Evolutionary conservation across 2,113 vertebrate species (phyloP).

Genomic region (Nyctibius bracteatus): DNA sequence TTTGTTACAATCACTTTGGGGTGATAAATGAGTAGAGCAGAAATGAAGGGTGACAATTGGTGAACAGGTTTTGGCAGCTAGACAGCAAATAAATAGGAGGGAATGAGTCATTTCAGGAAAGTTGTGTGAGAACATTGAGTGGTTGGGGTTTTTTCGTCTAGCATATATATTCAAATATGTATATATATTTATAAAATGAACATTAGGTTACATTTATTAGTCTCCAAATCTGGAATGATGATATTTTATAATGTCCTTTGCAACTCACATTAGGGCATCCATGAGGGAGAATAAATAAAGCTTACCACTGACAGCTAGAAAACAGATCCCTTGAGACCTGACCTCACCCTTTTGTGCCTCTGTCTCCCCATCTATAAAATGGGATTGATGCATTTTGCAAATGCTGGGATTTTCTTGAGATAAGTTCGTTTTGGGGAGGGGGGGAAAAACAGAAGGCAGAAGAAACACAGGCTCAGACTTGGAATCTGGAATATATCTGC

Average conservation of each 20-base stretch:
- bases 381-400: not conserved
- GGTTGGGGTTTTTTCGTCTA: not conserved
- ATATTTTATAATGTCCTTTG: slow-evolving; percentile 5
- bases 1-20: slow-evolving; percentile 11
- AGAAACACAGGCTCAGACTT: not conserved
- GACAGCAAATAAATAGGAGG: slow-evolving; percentile 41
- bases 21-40: not conserved
- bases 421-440: not conserved
- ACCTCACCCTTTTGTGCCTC: not conserved
- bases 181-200: slow-evolving; percentile 1
- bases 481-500: not conserved
- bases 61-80: slow-evolving; percentile 33
- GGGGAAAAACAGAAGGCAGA: not conserved
- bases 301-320: not conserved
- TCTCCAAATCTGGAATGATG: not conserved
- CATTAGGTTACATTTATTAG: slow-evolving; percentile 14
- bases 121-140: not conserved
- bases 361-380: not conserved
- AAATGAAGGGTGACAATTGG: slow-evolving; percentile 29
- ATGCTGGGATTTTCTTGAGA: not conserved
- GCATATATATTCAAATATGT: not conserved
- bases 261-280: not conserved
- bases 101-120: slow-evolving; percentile 15
- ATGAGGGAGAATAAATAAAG: not conserved
- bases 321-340: not conserved